A percentile compares a stretch with the other conserved stretches of the same genome.
phyloP scores from a whole-genome alignment of 2,113 vertebrate genomes.

The Anoplopoma fimbria region DNA sequence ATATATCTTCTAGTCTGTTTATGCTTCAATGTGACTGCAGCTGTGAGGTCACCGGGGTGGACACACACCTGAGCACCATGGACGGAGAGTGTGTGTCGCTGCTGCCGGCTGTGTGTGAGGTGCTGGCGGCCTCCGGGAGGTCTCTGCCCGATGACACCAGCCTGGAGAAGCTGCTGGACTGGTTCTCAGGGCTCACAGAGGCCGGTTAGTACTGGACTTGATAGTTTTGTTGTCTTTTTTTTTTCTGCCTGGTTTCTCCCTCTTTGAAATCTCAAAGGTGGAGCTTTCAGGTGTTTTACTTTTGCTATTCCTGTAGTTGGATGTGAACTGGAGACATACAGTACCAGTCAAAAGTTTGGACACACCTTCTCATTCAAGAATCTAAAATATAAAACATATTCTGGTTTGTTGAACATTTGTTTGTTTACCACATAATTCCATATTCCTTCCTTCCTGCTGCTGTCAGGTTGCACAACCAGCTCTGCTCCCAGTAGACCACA shows the following conservation, averaged over 20 bases:
- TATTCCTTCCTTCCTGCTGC: too few relatives aligned
- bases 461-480: too few relatives aligned
- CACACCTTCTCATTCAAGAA: too few relatives aligned
- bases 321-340: neutral
- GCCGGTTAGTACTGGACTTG: constrained; percentile 61
- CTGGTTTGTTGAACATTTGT: too few relatives aligned
- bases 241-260: neutral
- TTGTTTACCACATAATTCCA: too few relatives aligned
- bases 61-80: constrained; percentile 75
- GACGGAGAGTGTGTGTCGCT: constrained; percentile 86
- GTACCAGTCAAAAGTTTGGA: too few relatives aligned
- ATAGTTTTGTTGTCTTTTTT: neutral
- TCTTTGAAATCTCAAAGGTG: neutral
- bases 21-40: neutral
- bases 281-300: neutral
- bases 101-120: constrained; percentile 88
- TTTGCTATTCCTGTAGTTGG: neutral
- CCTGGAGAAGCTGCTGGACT: constrained; percentile 95
- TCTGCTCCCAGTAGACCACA: too few relatives aligned
- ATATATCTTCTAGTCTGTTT: neutral
- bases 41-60: too few relatives aligned
- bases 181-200: constrained; percentile 84
- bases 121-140: constrained; percentile 84
- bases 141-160: constrained; percentile 90
- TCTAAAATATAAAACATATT: too few relatives aligned